Conservation (phyloP, 2,113 vertebrate genomes). For the Crotalus helleri region DNA sequence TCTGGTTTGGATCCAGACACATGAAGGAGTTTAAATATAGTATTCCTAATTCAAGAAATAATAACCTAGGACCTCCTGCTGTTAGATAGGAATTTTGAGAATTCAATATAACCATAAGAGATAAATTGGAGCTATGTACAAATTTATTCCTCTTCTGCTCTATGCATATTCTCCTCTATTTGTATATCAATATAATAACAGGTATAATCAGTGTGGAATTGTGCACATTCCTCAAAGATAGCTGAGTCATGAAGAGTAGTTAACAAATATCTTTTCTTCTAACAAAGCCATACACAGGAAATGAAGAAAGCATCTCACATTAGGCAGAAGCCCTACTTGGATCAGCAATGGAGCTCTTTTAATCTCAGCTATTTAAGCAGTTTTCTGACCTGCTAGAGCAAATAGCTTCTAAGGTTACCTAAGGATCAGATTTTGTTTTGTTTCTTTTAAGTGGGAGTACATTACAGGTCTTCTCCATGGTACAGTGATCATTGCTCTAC, state of each 20-base stretch:
- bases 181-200: background rate
- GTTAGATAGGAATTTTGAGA: background rate
- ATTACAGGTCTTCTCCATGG: constrained; percentile 56
- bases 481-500: constrained; percentile 51
- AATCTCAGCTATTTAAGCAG: constrained; percentile 44
- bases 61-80: background rate
- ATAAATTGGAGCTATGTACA: background rate
- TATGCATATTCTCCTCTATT: background rate
- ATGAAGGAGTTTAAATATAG: background rate
- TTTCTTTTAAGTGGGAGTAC: constrained; percentile 56
- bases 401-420: constrained; percentile 64
- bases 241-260: background rate
- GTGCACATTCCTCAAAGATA: background rate
- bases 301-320: constrained; percentile 14
- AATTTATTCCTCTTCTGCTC: background rate
- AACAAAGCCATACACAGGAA: background rate
- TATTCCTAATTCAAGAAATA: background rate
- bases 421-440: constrained; percentile 62
- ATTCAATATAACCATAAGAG: background rate
- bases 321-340: constrained; percentile 18
- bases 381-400: constrained; percentile 45
- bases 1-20: background rate
- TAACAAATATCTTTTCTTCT: background rate
- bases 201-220: background rate
- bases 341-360: constrained; percentile 13